A percentile compares a stretch with the other conserved stretches of the same genome.
These are phyloP conservation scores for Hesperophylax magnus DNA, from an alignment of 1,140 invertebrate genomes.

Conservation along the genomic window DNA sequence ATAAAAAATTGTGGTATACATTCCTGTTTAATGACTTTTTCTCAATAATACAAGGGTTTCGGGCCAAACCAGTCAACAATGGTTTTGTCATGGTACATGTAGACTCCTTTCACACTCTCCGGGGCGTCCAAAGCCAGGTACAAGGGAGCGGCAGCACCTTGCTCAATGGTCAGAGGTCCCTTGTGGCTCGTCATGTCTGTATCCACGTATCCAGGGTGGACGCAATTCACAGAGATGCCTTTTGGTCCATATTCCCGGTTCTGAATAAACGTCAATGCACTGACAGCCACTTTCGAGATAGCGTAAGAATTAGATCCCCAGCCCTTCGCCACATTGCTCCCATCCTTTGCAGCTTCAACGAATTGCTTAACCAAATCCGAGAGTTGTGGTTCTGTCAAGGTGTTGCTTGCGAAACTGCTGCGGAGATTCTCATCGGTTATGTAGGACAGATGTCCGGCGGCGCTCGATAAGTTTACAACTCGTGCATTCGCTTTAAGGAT, in stretches of 20 bases:
- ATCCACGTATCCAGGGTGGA: slow-evolving; percentile 79
- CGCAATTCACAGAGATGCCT: slow-evolving; percentile 78
- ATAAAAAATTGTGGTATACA: too few relatives aligned
- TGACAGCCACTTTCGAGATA: slow-evolving; percentile 81
- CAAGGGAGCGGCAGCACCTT: slow-evolving; percentile 70
- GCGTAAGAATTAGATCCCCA: slow-evolving; percentile 78
- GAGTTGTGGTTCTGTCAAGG: slow-evolving; percentile 73
- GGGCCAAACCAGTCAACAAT: slow-evolving; percentile 64
- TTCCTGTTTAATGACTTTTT: too few relatives aligned
- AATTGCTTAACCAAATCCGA: slow-evolving; percentile 76
- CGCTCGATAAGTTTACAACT: slow-evolving; percentile 84
- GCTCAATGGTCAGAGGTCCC: slow-evolving; percentile 76
- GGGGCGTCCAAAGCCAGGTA: slow-evolving; percentile 66
- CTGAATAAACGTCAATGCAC: slow-evolving; percentile 77
- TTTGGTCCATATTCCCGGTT: slow-evolving; percentile 74
- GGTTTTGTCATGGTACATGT: slow-evolving; percentile 65
- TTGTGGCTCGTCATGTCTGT: slow-evolving; percentile 83
- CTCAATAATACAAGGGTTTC: not conserved
- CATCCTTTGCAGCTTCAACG: slow-evolving; percentile 69
- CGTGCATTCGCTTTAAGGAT: slow-evolving; percentile 77
- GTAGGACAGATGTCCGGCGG: slow-evolving; percentile 71
- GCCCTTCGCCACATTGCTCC: slow-evolving; percentile 67
- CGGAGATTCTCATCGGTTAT: slow-evolving; percentile 72
- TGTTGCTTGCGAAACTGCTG: slow-evolving; percentile 68
- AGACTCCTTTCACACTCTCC: slow-evolving; percentile 64